These are phyloP conservation scores for Buteo buteo DNA, from an alignment of 2,113 vertebrate genomes.

Conservation along the genomic window DNA sequence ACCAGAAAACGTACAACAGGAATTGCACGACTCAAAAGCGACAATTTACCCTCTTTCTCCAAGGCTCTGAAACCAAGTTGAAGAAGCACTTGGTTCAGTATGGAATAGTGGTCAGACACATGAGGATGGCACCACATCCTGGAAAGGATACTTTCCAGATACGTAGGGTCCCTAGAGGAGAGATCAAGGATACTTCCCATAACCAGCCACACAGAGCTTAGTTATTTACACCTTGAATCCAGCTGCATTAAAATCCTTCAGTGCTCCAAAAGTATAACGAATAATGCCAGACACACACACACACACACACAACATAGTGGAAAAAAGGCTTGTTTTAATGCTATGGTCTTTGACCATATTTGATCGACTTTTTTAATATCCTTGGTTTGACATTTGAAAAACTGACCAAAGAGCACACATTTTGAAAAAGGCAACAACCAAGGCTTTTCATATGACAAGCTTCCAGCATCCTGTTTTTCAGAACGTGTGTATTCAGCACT, in stretches of 20 bases:
- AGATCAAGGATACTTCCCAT: neutral
- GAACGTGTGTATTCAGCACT: neutral
- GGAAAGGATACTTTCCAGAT: neutral
- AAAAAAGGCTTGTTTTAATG: neutral
- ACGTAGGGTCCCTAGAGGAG: neutral
- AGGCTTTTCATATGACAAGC: neutral
- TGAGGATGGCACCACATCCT: neutral
- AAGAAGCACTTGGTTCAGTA: conserved; percentile 10
- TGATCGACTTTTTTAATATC: neutral
- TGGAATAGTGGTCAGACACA: neutral
- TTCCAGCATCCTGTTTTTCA: neutral
- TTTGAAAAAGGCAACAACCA: neutral
- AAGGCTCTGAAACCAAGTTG: neutral
- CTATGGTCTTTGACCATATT: neutral
- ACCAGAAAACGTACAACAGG: conserved; percentile 54
- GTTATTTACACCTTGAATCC: conserved; percentile 21
- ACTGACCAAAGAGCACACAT: neutral
- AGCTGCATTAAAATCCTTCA: neutral
- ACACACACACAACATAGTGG: no score
- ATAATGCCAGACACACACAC: neutral
- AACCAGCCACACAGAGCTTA: neutral
- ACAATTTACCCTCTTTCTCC: neutral
- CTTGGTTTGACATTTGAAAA: neutral
- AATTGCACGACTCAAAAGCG: conserved; percentile 46
- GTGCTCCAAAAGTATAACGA: neutral